Evolutionary conservation across 2,113 vertebrate genomes (phyloP), one percentile per base, ranked within the genome.

Genomic region (Perca flavescens): DNA sequence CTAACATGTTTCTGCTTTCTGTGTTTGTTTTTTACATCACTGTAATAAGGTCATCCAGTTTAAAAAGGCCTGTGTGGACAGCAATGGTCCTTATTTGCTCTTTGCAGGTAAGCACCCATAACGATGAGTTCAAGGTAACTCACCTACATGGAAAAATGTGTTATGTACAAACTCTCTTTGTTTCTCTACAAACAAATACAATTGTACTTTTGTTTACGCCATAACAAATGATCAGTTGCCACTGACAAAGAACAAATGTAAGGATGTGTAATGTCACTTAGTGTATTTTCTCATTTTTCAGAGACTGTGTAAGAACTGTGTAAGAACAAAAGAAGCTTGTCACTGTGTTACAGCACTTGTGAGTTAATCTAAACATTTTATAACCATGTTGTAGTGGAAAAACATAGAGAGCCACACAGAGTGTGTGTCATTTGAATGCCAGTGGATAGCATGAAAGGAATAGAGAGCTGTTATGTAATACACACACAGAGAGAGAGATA

Each of bases 401-500:
- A 49, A 67, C 21, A 28, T 0, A 49, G 25, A 43, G 53, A 40
- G 21, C 52, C 4, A 3, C 36, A 40, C 50, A 75, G 47, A 85
- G 46, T 72, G 43, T 36, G 52, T 83, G 81, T 89, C 79, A 65
- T 80, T 88, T 70, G 79, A 86, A 78, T 85, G 58, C 74, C 62
- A 53, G 50, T 79, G 77, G 81, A 77, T 36, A 73, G 67, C 73
- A 62, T 88, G 82, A 86, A 74, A 79, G 64, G 67, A 13, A 85
- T 74, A 63, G 43, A 60, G 64, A 57, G 74, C 58, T 78, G 80
- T 92, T 91, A 84, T 22, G 72, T 69, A 92, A 92, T 34, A 34
- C 50, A 43, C n/a, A 2, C 40, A 43, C 10, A 3, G 8, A 60
- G 31, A 34, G 11, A 43, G 22, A 43, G 40, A 11, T 40, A 1